Base-by-base conservation (phyloP, 2,113 vertebrate species). In the Campylorhamphus procurvoides region DNA sequence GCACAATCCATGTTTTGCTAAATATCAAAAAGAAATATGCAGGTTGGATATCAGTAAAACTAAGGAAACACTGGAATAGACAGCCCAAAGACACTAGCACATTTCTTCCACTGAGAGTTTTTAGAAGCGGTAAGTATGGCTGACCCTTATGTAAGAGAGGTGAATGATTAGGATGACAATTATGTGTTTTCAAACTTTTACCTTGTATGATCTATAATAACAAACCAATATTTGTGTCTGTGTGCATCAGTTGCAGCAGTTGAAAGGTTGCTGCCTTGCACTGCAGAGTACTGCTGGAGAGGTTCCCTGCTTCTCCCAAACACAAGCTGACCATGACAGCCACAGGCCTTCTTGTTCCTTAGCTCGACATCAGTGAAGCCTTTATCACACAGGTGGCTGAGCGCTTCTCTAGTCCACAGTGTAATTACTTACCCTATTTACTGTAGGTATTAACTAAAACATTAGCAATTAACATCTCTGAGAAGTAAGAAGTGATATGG, bases 271-370 rank as follows among this genome's bases (percentile, higher is more conserved):
- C 23, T 50, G 18, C 14, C 11, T 78, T 55, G 25, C 59, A 25
- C 31, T 9, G 4, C 37, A 60, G 42, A 1, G 0, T 37, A 31
- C 15, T 83, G 49, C 68, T 69, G n/a, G 29, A 20, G 19, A 39
- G 55, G 22, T 9, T 74, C 14, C 0, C 0, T 0, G 33, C 39
- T 75, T 73, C 63, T 72, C 23, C 66, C 10, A 6, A 52, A 17
- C n/a, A 52, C 53, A 86, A 52, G 33, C 29, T 42, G 39, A 35
- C 35, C 0, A 1, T 20, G 40, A 40, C 47, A 79, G 33, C n/a
- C n/a, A 16, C 0, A 0, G 31, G 13, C 9, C 25, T 71, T 39
- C 46, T 46, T 73, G 12, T 29, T 87, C 44, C 37, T 56, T 27
- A 42, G 7, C 37, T 56, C 0, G 0, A 19, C 27, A 53, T 8